Evolutionary conservation across 2,888 invertebrate genomes (phyloP).

Genomic region (Brenthis hecate): DNA sequence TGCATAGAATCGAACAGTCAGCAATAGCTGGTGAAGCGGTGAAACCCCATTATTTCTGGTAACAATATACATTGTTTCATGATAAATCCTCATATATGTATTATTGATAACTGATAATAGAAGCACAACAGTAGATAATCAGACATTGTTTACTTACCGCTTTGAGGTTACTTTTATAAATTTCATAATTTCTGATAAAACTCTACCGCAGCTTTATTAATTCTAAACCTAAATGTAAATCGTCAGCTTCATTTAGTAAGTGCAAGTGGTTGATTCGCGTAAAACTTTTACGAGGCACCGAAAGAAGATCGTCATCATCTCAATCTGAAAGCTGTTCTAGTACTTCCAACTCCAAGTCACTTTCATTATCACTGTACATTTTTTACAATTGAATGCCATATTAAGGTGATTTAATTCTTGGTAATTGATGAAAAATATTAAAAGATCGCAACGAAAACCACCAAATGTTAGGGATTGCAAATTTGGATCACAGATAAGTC

Average conservation of each 20-base stretch:
- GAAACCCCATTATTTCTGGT: slow-evolving; percentile 7
- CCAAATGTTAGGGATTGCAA: too few species aligned
- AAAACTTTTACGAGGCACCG: neutral
- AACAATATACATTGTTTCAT: neutral
- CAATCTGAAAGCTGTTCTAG: neutral
- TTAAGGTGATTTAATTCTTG: too few species aligned
- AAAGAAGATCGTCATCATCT: neutral
- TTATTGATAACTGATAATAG: too few species aligned
- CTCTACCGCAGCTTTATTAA: slow-evolving; percentile 27
- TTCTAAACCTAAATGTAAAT: slow-evolving; percentile 30
- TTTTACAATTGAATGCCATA: too few species aligned
- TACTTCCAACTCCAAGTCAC: neutral
- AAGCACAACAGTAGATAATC: too few species aligned
- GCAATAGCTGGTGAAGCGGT: neutral
- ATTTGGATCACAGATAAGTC: too few species aligned
- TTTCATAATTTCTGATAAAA: slow-evolving; percentile 28
- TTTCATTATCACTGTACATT: neutral
- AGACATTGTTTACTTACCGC: neutral
- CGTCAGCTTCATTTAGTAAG: slow-evolving; percentile 33
- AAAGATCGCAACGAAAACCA: too few species aligned
- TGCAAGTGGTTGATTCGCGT: slow-evolving; percentile 34
- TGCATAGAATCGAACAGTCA: slow-evolving; percentile 4
- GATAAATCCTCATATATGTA: too few species aligned
- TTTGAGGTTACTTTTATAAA: slow-evolving; percentile 1
- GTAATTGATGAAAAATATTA: too few species aligned